Evolutionary conservation across 2,797 vertebrate genomes (phyloP), one percentile per base, ranked within the genome.

Genomic region (Scolopax rusticola): DNA sequence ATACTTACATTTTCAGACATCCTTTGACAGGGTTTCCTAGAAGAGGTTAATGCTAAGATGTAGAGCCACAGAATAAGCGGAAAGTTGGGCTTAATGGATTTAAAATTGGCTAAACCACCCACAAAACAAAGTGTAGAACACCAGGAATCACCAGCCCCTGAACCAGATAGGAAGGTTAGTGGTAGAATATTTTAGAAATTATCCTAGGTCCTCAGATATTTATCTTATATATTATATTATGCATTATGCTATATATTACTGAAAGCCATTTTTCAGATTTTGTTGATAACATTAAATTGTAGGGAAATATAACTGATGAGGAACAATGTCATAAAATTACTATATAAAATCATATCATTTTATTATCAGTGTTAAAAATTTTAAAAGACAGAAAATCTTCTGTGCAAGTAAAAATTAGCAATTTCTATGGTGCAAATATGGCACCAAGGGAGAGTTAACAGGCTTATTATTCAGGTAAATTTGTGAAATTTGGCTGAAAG

Each of bases 81-180:
- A 54, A 95, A 94, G 88, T 92, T 91, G 78, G 40, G 50, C 89
- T 93, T 94, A 96, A 96, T 94, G 81, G 90, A 56, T 93, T 93
- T 81, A 45, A 94, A 95, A 96, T 86, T 89, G 81, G 30, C 27
- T 84, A 65, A 87, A 93, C 90, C 88, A 38, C 1, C 23, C 32
- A 71, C 25, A 18, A 61, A 94, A 13, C 19, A 65, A 78, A 85
- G 27, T 63, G 73, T 75, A 15, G 27, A 15, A 75, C 60, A 68
- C 24, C 74, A 78, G 53, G 69, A 85, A 61, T 84, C 50, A 82
- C 5, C 18, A 56, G 24, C 36, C 23, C 17, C 47, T 57, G 14
- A 45, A 53, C 27, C 54, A 82, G 24, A 33, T 28, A 7, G 40
- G 77, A 74, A 68, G 67, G 71, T 84, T 90, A 65, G 41, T 65